Base-by-base conservation (phyloP, 2,888 invertebrate genomes). In the Pantelozetes paolii region DNA sequence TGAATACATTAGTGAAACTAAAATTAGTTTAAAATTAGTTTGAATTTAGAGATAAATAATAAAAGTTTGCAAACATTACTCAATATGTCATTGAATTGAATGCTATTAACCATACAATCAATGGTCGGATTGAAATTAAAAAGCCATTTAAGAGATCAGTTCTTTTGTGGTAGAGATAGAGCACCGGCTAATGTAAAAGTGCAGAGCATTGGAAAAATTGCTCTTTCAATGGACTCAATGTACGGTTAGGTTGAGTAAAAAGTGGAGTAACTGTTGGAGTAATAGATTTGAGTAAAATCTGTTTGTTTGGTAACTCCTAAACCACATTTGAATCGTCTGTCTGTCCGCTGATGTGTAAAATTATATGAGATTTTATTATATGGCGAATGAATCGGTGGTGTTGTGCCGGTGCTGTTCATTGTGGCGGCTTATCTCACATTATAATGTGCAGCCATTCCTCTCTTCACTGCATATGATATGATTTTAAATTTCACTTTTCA, bases 401-500 rank as follows among this genome's bases (percentile, higher is more conserved):
- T 9, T 64, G 18, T 36, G 64, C n/a, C 15, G 36, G 28, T 69
- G 45, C 18, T 45, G 69, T 69, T 69, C 69, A 69, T 45, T 69
- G 69, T 69, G 40, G 69, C 45, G 69, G 69, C 42, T 69, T 69
- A 69, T 69, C 69, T 69, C 11, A 18, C 42, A 45, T 45, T 45
- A 45, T 40, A 23, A 36, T 32, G 67, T n/a, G 1, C 6, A 20
- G 5, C 28, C 26, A 26, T 23, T 26, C 26, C 18, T 57, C 1
- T 28, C 23, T 57, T 3, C 11, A 11, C 15, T n/a, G 36, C 62
- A n/a, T 62, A 32, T 36, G 18, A 36, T 64, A 32, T 64, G 62
- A n/a, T 36, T 64, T 64, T 64, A 64, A 36, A 64, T 64, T 64
- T 64, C 62, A 36, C 36, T 64, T 64, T 64, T 64, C 62, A 36